Evolutionary conservation across 2,113 vertebrate genomes (phyloP).

Genomic region (Manacus vitellinus): DNA sequence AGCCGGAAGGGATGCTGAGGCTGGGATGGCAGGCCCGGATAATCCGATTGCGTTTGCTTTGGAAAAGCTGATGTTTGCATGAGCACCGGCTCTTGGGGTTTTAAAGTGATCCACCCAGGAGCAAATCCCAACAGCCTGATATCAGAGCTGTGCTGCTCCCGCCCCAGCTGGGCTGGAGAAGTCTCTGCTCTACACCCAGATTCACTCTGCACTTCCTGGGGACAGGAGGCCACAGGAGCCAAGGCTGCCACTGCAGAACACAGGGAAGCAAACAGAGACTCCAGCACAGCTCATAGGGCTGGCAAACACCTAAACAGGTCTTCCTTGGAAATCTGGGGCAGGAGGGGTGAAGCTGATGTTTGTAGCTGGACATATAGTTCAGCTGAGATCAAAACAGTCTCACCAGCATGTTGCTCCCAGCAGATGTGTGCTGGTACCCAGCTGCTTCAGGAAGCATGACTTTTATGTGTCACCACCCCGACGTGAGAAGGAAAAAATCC

Average conservation of each 20-base stretch:
- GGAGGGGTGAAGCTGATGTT: not conserved
- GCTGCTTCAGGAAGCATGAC: not conserved
- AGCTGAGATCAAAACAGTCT: fast-evolving
- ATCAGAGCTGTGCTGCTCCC: not conserved
- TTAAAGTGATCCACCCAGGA: slow-evolving; percentile 20
- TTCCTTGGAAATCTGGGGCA: not conserved
- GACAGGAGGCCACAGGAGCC: not conserved
- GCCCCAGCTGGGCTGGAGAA: not conserved
- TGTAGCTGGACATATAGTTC: not conserved
- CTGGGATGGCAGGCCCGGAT: not conserved
- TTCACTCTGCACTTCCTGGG: fast-evolving
- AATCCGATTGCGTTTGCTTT: not conserved
- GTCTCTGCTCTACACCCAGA: not conserved
- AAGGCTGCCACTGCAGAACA: not conserved
- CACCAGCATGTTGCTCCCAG: not conserved
- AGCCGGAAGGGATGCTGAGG: not conserved
- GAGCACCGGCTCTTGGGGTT: not conserved
- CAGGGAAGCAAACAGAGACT: not conserved
- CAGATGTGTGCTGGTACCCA: not conserved
- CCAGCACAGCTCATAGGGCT: not conserved
- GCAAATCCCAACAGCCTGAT: slow-evolving; percentile 17
- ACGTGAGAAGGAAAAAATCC: not conserved
- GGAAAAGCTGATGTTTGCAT: slow-evolving; percentile 38
- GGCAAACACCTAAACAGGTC: not conserved
- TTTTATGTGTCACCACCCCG: not conserved